phyloP scores from a whole-genome alignment of 2,797 vertebrate species.

The Anguilla marmorata region DNA sequence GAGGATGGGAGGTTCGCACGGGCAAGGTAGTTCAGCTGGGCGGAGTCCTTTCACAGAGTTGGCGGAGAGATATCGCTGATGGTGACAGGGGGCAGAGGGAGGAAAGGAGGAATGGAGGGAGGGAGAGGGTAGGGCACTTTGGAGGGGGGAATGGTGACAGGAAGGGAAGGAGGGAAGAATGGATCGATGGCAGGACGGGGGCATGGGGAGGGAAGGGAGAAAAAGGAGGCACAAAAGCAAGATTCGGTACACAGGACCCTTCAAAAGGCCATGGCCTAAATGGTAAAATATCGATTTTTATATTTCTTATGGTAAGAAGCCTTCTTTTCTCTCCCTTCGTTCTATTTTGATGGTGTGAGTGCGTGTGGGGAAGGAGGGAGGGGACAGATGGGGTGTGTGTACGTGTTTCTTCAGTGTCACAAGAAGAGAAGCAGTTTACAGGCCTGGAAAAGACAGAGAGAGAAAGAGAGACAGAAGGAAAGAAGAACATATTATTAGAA shows the following conservation, averaged over 20 bases:
- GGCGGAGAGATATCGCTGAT: constrained; percentile 13
- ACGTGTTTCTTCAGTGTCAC: constrained; percentile 10
- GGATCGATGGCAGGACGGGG: neutral
- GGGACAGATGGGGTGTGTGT: neutral
- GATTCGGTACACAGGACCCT: neutral
- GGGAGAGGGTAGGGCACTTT: neutral
- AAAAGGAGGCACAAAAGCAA: neutral
- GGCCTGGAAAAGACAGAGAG: neutral
- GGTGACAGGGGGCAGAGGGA: constrained; percentile 10
- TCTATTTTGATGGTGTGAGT: neutral
- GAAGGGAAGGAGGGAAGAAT: neutral
- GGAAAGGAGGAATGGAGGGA: neutral
- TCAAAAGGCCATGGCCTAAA: neutral
- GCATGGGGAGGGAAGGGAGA: neutral
- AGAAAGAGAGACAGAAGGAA: neutral
- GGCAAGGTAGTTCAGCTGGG: neutral
- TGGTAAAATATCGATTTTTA: constrained; percentile 9
- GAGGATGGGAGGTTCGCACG: neutral
- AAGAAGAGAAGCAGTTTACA: constrained; percentile 12
- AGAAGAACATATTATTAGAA: neutral
- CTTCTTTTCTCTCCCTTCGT: neutral
- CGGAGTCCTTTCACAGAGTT: neutral
- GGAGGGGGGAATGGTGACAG: neutral
- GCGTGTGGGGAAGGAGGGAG: neutral
- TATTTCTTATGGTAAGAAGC: constrained; percentile 11